phyloP scores from a whole-genome alignment of 1,140 invertebrate genomes.

The Lithobius niger region DNA sequence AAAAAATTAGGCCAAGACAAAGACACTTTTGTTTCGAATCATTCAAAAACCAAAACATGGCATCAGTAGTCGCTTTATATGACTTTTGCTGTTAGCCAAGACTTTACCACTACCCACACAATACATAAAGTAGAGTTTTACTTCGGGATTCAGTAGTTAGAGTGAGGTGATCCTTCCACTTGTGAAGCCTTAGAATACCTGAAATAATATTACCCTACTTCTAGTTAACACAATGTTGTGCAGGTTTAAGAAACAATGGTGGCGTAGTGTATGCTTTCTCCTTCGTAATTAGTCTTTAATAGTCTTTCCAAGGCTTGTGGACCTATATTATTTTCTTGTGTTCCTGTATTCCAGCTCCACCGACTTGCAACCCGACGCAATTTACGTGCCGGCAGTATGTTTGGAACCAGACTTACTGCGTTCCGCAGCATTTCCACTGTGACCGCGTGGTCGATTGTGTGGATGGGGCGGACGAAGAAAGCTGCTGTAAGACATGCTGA shows the following conservation, averaged over 20 bases:
- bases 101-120: too few species aligned
- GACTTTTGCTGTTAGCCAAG: too few species aligned
- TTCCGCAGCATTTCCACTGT: conserved; percentile 75
- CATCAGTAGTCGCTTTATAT: too few species aligned
- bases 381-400: conserved; percentile 78
- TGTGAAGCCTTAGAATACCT: too few species aligned
- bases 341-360: conserved; percentile 51
- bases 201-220: conserved; percentile 1
- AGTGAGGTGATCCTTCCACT: too few species aligned
- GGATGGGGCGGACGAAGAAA: conserved; percentile 82
- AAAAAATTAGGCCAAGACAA: too few species aligned
- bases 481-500: conserved; percentile 66
- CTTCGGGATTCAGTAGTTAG: too few species aligned
- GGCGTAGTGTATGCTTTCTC: neutral
- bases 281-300: neutral
- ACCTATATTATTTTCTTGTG: conserved; percentile 12
- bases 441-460: conserved; percentile 87
- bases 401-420: conserved; percentile 87
- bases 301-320: neutral
- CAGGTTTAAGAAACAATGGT: too few species aligned
- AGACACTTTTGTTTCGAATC: too few species aligned
- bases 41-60: too few species aligned
- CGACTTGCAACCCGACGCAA: conserved; percentile 72
- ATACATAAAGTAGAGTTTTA: too few species aligned
- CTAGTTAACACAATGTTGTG: conserved; percentile 4